Conservation (phyloP, 2,113 vertebrate genomes). For the Aptenodytes forsteri region DNA sequence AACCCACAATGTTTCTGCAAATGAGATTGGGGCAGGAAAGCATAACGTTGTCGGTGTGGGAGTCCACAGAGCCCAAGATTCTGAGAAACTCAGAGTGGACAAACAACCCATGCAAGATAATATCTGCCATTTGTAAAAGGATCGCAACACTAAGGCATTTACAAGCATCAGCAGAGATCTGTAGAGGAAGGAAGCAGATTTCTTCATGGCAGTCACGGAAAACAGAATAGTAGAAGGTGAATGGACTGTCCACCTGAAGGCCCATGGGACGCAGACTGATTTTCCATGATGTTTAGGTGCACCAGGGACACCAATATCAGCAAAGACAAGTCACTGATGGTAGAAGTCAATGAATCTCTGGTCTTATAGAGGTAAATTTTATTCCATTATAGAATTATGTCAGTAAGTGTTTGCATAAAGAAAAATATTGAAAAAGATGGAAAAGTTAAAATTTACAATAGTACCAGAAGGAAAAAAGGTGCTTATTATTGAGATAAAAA, state of each 20-base stretch:
- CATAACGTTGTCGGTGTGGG: background rate
- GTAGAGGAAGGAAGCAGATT: background rate
- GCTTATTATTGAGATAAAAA: background rate
- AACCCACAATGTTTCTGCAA: background rate
- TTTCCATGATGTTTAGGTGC: background rate
- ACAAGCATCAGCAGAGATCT: background rate
- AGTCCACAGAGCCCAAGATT: background rate
- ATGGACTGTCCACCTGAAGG: background rate
- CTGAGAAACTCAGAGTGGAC: background rate
- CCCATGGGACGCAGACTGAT: background rate
- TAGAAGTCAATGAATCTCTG: background rate
- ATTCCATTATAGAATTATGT: background rate
- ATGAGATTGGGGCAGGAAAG: background rate
- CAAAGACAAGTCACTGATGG: background rate
- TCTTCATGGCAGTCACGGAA: background rate
- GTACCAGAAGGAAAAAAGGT: background rate
- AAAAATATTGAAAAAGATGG: background rate
- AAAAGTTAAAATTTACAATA: background rate
- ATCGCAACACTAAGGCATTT: background rate
- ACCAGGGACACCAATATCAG: background rate
- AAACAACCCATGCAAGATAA: background rate
- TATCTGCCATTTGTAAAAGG: background rate
- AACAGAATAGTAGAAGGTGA: background rate
- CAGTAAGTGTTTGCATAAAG: background rate
- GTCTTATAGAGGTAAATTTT: background rate